Evolutionary conservation across 1,140 invertebrate species (phyloP), one percentile per base, ranked within the genome.

Genomic region (Scylla paramamosain): DNA sequence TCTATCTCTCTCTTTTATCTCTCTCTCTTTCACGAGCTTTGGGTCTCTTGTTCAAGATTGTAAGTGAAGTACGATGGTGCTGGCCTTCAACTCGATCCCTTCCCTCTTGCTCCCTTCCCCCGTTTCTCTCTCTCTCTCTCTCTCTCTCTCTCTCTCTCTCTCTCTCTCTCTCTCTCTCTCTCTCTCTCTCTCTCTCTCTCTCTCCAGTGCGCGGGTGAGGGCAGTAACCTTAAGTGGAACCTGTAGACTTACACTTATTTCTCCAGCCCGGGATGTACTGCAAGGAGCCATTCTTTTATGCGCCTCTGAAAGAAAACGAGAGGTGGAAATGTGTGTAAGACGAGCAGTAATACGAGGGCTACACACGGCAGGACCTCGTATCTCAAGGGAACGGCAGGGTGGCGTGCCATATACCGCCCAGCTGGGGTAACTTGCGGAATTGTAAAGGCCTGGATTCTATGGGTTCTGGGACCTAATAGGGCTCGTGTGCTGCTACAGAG

Each of bases 241-340:
- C 20, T n/a, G 67, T 77, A 77, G n/a, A 77, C 67, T 77, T 77
- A 77, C 20, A 12, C n/a, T 77, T n/a, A 77, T 59, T 59, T 59
- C 67, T n/a, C 25, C 8, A 20, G 52, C 2, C 67, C 16, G 10
- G 3, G 12, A 20, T 25, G 67, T 77, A 77, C 20, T n/a, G 67
- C 67, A 20, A 77, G 67, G 25, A 77, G 67, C 67, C n/a, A n/a
- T 77, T 77, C 67, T n/a, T 77, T 77, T 77, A 77, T 77, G 67
- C 67, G 67, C 67, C 67, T 12, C 67, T n/a, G n/a, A n/a, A 77
- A 77, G 67, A 77, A 77, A 77, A 77, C 67, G 67, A n/a, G 67
- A 77, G 20, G 67, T 77, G 67, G 67, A 77, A 77, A 77, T 77
- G 67, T n/a, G 67, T n/a, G 67, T 8, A 77, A n/a, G 67, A 77